A percentile compares a stretch with the other conserved stretches of the same genome.
phyloP scores from a whole-genome alignment of 1,140 invertebrate genomes.

The Venustaconcha ellipsiformis region DNA sequence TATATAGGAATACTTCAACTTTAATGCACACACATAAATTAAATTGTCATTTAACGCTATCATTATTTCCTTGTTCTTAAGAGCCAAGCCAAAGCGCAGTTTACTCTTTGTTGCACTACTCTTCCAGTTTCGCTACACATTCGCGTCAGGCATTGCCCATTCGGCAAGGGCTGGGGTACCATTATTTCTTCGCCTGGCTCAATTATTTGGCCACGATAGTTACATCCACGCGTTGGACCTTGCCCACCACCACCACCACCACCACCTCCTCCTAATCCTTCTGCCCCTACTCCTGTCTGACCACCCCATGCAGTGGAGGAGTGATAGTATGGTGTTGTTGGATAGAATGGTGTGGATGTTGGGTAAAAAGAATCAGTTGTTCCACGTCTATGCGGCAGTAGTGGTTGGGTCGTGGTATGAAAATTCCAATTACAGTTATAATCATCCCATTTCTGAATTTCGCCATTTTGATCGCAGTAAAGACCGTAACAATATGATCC shows the following conservation, averaged over 20 bases:
- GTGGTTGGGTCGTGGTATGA: conserved; percentile 12
- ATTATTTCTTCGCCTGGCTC: too few species aligned
- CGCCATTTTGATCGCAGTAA: conserved; percentile 22
- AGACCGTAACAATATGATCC: conserved; percentile 28
- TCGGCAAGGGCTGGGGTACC: too few species aligned
- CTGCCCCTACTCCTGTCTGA: background rate
- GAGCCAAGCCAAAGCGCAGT: too few species aligned
- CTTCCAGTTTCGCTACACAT: too few species aligned
- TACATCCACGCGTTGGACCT: background rate
- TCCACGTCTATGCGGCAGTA: background rate
- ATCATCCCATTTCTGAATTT: conserved; percentile 32
- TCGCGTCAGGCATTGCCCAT: too few species aligned
- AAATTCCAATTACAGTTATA: conserved; percentile 29
- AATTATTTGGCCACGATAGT: too few species aligned
- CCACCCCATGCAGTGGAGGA: background rate
- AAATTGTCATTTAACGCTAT: too few species aligned
- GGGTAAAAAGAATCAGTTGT: background rate
- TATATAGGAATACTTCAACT: too few species aligned
- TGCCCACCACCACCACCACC: conserved; percentile 6
- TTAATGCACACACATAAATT: too few species aligned
- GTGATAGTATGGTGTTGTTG: background rate
- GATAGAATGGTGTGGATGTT: background rate
- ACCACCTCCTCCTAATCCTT: background rate
- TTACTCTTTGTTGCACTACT: too few species aligned
- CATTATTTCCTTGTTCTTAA: too few species aligned